Base-by-base conservation (phyloP, 2,797 vertebrate species). In the Macroramphosus scolopax region DNA sequence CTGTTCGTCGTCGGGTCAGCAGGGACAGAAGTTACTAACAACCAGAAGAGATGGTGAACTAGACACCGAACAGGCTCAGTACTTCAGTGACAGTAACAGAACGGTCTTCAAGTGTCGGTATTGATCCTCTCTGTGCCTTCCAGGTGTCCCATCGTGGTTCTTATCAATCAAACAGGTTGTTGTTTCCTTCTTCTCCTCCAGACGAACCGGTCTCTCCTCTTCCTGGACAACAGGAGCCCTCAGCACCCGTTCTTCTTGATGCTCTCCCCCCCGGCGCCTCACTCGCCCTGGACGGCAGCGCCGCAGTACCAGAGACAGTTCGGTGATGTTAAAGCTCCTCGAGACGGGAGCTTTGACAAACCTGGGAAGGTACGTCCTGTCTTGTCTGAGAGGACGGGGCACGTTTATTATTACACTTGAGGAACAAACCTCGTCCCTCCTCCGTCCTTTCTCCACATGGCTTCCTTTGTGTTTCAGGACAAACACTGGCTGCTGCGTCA, bases 401-500 rank as follows among this genome's bases (percentile, higher is more conserved):
- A n/a, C n/a, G n/a, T n/a, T n/a, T n/a, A n/a, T n/a, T n/a, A n/a
- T n/a, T n/a, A n/a, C n/a, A n/a, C n/a, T n/a, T n/a, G n/a, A 0
- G 6, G 20, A 22, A 3, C 6, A 22, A 3, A 22, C 6, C 20
- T 22, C 20, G 3, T 22, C 20, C n/a, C n/a, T n/a, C n/a, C n/a
- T n/a, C n/a, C n/a, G n/a, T n/a, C n/a, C n/a, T n/a, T n/a, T n/a
- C n/a, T n/a, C n/a, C n/a, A n/a, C n/a, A 5, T 6, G 9, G 14
- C 6, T 25, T 8, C 8, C 6, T 30, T 12, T 32, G 6, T 31
- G n/a, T 45, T 60, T 58, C 57, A 92, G 91, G 87, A 86, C 59
- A 92, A 92, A 70, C 91, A 92, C 72, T 92, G 91, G 91, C 78
- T 92, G 63, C 76, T 92, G 44, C 88, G 90, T 20, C 91, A 92